These are phyloP conservation scores for Saccopteryx bilineata DNA, from an alignment of 2,113 vertebrate species.

Conservation along the genomic window DNA sequence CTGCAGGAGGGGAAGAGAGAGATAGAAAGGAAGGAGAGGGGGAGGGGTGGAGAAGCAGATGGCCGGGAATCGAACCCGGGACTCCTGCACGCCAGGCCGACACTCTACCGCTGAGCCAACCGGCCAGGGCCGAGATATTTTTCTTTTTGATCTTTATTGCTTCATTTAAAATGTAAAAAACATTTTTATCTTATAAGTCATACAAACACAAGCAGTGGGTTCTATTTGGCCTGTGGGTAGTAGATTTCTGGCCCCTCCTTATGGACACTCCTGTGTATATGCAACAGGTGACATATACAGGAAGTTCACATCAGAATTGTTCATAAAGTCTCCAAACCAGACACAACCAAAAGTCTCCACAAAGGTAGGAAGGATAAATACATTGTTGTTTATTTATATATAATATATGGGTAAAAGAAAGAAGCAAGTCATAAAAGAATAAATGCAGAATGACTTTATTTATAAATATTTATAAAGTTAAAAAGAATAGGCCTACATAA, in stretches of 20 bases:
- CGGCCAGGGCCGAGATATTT: too few species aligned
- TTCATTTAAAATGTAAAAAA: not conserved
- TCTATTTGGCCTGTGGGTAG: not conserved
- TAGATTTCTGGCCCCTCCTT: not conserved
- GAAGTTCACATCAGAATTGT: conserved; percentile 28
- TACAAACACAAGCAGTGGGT: not conserved
- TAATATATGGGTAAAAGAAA: conserved; percentile 47
- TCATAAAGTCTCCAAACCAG: not conserved
- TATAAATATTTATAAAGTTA: conserved; percentile 48
- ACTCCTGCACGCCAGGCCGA: too few species aligned
- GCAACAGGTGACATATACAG: not conserved
- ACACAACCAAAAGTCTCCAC: not conserved
- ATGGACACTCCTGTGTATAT: not conserved
- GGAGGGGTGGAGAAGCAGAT: too few species aligned
- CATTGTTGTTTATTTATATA: not conserved
- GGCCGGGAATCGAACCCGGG: too few species aligned
- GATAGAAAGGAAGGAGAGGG: too few species aligned
- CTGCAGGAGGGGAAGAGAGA: too few species aligned
- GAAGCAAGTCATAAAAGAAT: conserved; percentile 53
- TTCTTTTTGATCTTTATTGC: not conserved
- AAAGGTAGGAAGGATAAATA: conserved; percentile 1
- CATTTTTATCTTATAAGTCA: not conserved
- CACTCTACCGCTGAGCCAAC: too few species aligned
- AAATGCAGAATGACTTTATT: conserved; percentile 49
- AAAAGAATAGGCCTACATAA: not conserved